Conservation (phyloP, 2,113 vertebrate species). For the Pteropus alecto region DNA sequence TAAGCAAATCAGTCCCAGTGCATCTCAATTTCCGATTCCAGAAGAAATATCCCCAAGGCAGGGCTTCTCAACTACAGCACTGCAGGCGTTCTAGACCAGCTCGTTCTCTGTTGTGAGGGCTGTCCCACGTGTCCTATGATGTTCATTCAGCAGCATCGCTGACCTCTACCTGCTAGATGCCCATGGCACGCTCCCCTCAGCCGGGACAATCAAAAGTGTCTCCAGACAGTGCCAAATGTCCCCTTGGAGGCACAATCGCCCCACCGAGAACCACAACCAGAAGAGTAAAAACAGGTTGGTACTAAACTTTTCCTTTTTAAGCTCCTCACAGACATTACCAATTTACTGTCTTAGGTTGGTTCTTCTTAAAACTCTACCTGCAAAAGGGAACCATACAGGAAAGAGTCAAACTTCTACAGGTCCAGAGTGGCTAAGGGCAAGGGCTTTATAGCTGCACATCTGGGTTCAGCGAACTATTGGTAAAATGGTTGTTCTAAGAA, state of each 20-base stretch:
- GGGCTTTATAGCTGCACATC: not conserved
- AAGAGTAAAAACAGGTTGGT: not conserved
- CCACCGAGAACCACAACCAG: not conserved
- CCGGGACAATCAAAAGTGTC: not conserved
- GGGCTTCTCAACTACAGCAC: not conserved
- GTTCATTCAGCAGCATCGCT: not conserved
- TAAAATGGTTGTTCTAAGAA: conserved; percentile 22
- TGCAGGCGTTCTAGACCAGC: not conserved
- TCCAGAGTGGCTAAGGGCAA: not conserved
- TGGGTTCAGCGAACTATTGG: not conserved
- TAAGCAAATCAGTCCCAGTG: not conserved
- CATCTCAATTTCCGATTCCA: not conserved
- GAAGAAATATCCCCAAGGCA: not conserved
- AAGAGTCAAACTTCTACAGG: not conserved
- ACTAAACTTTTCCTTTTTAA: not conserved
- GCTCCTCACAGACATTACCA: not conserved
- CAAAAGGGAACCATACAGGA: not conserved
- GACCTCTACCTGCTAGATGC: not conserved
- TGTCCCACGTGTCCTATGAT: not conserved
- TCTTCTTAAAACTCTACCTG: not conserved
- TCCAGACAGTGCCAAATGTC: not conserved
- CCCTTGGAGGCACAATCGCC: not conserved
- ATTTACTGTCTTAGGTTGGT: not conserved
- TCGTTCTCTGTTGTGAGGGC: not conserved
- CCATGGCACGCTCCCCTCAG: not conserved